A percentile compares a stretch with the other conserved stretches of the same genome.
These are phyloP conservation scores for Plebejus anna DNA, from an alignment of 2,888 invertebrate genomes.

Conservation along the genomic window DNA sequence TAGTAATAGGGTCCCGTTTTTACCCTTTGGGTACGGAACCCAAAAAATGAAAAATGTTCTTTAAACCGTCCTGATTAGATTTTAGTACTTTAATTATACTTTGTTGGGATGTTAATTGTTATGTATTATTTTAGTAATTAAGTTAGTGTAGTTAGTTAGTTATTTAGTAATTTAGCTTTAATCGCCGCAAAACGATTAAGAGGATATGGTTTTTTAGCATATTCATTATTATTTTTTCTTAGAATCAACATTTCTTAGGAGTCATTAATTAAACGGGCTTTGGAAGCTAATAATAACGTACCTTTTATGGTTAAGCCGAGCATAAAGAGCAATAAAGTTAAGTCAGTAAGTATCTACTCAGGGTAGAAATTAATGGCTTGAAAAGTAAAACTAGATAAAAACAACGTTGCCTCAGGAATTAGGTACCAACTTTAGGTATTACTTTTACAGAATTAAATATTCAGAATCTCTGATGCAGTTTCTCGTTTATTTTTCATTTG, in stretches of 20 bases:
- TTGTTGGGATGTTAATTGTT: background rate
- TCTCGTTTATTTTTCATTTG: background rate
- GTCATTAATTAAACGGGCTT: background rate
- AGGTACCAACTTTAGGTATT: background rate
- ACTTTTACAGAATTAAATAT: slow-evolving; percentile 11
- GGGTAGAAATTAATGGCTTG: background rate
- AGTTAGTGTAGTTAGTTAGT: no score
- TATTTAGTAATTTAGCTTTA: no score
- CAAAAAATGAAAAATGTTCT: no score
- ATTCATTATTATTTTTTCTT: slow-evolving; percentile 1
- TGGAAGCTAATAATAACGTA: background rate
- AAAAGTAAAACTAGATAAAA: background rate
- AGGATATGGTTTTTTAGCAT: background rate
- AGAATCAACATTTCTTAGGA: background rate
- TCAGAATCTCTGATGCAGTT: background rate
- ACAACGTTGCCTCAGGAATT: background rate
- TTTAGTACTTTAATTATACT: background rate
- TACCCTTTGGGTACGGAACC: no score
- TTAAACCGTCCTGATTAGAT: no score
- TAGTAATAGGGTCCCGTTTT: no score
- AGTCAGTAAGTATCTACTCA: background rate
- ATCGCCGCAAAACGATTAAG: background rate
- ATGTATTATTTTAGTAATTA: background rate
- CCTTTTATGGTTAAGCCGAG: slow-evolving; percentile 2
- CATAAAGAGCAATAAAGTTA: slow-evolving; percentile 12